phyloP scores from a whole-genome alignment of 1,140 invertebrate genomes.

The Drosophila simulans region DNA sequence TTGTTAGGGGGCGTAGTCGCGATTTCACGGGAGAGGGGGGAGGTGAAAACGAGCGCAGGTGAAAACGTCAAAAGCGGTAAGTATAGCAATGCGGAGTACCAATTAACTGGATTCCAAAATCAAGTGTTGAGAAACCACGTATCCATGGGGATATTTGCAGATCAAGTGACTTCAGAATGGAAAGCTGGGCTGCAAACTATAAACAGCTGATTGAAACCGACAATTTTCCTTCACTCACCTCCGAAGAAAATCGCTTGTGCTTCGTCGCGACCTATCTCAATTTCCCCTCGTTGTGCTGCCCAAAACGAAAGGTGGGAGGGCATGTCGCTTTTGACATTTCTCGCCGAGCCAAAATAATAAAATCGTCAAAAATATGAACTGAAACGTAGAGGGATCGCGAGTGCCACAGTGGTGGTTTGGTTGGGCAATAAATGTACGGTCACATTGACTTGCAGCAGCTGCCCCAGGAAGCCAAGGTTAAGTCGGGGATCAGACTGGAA shows the following conservation, averaged over 20 bases:
- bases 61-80: background rate
- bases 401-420: slow-evolving; percentile 34
- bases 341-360: background rate
- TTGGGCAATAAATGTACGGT: slow-evolving; percentile 38
- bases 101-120: background rate
- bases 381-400: slow-evolving; percentile 4
- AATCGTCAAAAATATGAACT: slow-evolving; percentile 28
- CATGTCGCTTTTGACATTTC: slow-evolving; percentile 48
- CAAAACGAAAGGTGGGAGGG: slow-evolving; percentile 21
- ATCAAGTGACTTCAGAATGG: background rate
- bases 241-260: slow-evolving; percentile 39
- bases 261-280: slow-evolving; percentile 12
- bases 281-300: background rate
- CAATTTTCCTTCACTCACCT: background rate
- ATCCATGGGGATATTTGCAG: too few relatives aligned
- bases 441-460: slow-evolving; percentile 35
- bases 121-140: too few relatives aligned
- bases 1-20: slow-evolving; percentile 9
- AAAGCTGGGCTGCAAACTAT: too few relatives aligned
- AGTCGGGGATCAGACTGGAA: background rate
- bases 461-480: slow-evolving; percentile 20
- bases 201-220: too few relatives aligned
- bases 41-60: background rate
- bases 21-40: background rate
- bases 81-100: background rate